These are phyloP conservation scores for Trachelus troglodyta DNA, from an alignment of 2,888 invertebrate genomes.

Conservation along the genomic window DNA sequence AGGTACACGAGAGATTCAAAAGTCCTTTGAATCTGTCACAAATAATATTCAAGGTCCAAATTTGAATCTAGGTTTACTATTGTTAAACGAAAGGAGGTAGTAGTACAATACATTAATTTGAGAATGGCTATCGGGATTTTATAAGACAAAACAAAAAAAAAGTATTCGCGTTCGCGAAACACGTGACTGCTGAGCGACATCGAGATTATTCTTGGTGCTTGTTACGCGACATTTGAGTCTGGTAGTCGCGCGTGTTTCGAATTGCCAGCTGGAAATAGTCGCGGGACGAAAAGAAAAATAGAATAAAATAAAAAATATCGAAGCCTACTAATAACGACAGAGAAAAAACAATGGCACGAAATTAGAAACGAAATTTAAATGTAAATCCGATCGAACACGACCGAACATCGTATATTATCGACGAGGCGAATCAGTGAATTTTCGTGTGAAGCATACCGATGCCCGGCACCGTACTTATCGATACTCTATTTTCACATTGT, in stretches of 20 bases:
- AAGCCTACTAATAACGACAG: neutral
- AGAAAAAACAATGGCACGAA: no score
- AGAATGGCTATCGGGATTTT: neutral
- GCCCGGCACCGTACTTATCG: neutral
- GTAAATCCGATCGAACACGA: neutral
- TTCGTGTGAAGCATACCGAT: neutral
- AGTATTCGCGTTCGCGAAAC: neutral
- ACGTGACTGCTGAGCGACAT: neutral
- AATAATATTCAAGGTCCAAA: no score
- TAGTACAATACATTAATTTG: neutral
- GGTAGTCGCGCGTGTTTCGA: neutral
- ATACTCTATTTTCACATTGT: neutral
- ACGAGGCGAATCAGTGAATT: neutral
- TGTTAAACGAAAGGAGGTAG: neutral
- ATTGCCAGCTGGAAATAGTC: neutral
- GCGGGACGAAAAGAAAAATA: slow-evolving; percentile 3
- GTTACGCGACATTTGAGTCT: neutral
- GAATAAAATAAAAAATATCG: slow-evolving; percentile 15
- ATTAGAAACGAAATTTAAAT: neutral
- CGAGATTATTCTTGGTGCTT: neutral
- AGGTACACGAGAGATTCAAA: no score
- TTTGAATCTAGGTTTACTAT: neutral
- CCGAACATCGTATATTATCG: neutral
- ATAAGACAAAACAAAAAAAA: neutral
- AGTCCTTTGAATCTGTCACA: no score